phyloP scores from a whole-genome alignment of 2,797 vertebrate genomes.

The Muscicapa striata region DNA sequence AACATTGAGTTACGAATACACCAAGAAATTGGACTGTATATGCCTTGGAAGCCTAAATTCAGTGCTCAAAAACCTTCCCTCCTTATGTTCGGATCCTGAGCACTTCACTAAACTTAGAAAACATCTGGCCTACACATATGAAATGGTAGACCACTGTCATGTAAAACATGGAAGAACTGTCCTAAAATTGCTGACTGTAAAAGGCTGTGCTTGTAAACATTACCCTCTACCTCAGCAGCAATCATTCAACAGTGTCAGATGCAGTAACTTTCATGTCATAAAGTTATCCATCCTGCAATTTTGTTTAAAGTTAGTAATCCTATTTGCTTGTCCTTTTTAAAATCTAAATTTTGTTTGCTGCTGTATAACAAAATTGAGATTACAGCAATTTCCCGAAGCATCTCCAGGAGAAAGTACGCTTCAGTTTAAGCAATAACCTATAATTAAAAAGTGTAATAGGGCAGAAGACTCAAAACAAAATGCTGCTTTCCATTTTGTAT shows the following conservation, averaged over 20 bases:
- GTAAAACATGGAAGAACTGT: not conserved
- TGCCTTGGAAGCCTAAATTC: not conserved
- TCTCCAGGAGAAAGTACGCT: not conserved
- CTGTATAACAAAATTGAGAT: not conserved
- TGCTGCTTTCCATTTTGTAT: not conserved
- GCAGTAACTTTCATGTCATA: not conserved
- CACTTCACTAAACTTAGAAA: not conserved
- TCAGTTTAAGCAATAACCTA: not conserved
- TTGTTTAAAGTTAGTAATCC: not conserved
- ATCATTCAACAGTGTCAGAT: not conserved
- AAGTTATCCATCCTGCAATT: not conserved
- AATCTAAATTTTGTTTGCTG: not conserved
- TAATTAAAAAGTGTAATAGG: not conserved
- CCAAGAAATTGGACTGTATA: not conserved
- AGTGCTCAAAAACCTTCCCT: not conserved
- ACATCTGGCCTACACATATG: not conserved
- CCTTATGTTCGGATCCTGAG: not conserved
- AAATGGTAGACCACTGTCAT: not conserved
- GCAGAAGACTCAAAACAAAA: not conserved
- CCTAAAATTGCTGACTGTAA: not conserved
- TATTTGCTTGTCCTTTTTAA: not conserved
- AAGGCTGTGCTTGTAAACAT: not conserved
- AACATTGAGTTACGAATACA: not conserved
- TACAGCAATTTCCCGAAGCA: not conserved
- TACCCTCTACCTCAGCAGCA: not conserved